Conservation (phyloP, 2,888 invertebrate genomes). For the Tetrapedia diversipes region DNA sequence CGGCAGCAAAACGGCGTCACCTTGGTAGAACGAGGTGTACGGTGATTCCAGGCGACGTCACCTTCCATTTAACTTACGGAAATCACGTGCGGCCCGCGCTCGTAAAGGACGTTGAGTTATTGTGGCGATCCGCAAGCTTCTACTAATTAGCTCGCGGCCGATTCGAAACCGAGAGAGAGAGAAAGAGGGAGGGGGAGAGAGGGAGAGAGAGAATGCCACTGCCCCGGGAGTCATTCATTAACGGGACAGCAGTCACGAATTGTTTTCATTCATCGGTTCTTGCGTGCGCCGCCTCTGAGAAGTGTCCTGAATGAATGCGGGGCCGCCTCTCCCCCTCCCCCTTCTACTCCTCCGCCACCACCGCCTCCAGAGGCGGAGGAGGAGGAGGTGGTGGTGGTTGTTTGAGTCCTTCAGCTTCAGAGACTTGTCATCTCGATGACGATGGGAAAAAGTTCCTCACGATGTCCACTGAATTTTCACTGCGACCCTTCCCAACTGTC, state of each 20-base stretch:
- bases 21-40: constrained; percentile 66
- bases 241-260: constrained; percentile 77
- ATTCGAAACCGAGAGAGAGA: constrained; percentile 69
- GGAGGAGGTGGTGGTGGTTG: neutral
- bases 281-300: constrained; percentile 66
- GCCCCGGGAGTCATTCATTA: constrained; percentile 78
- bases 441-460: constrained; percentile 7
- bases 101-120: constrained; percentile 75
- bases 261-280: constrained; percentile 81
- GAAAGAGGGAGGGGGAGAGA: no score
- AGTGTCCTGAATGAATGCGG: constrained; percentile 66
- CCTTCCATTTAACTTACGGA: constrained; percentile 72
- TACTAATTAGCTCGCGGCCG: constrained; percentile 72
- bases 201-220: constrained; percentile 63
- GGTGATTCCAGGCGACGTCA: constrained; percentile 72
- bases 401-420: constrained; percentile 33
- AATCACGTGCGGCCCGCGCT: constrained; percentile 71
- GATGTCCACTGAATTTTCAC: constrained; percentile 17
- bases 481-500: neutral
- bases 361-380: constrained; percentile 3
- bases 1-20: constrained; percentile 55
- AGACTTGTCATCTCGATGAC: constrained; percentile 38
- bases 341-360: constrained; percentile 1
- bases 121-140: constrained; percentile 70
- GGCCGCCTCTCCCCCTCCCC: constrained; percentile 11